Conservation (phyloP, 2,888 invertebrate genomes). For the Eupithecia centaureata region DNA sequence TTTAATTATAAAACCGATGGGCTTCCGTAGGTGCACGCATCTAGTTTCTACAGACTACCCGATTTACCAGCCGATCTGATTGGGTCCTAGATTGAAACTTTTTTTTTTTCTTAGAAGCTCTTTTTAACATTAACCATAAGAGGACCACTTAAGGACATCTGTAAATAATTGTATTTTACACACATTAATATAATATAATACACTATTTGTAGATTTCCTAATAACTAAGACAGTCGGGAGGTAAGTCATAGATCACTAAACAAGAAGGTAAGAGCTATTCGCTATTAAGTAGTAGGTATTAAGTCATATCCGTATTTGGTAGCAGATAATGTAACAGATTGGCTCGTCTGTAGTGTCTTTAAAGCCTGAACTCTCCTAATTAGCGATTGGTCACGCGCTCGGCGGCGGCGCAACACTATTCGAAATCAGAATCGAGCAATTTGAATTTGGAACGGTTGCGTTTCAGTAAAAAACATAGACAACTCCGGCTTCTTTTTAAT, state of each 20-base stretch:
- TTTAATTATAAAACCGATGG: conserved; percentile 79
- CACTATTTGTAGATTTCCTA: neutral
- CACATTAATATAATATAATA: too few relatives aligned
- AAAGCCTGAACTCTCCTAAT: conserved; percentile 71
- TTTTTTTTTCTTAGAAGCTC: neutral
- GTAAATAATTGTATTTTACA: too few relatives aligned
- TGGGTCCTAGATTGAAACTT: neutral
- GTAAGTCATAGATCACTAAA: neutral
- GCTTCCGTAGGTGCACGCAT: conserved; percentile 77
- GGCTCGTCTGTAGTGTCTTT: conserved; percentile 30
- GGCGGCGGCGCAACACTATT: conserved; percentile 67
- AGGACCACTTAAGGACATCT: neutral
- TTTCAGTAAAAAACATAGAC: conserved; percentile 57
- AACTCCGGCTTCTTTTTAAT: conserved; percentile 57
- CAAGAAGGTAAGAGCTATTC: too few relatives aligned
- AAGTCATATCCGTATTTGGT: neutral
- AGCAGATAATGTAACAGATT: conserved; percentile 12
- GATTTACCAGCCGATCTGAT: conserved; percentile 12
- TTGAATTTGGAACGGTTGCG: conserved; percentile 79
- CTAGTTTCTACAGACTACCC: conserved; percentile 24
- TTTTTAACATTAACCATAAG: neutral
- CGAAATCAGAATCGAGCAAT: conserved; percentile 75
- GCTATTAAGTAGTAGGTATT: too few relatives aligned
- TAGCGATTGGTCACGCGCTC: conserved; percentile 83
- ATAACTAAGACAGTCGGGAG: neutral